Conservation (phyloP, 2,888 invertebrate genomes). For the Melinopterus prodromus region DNA sequence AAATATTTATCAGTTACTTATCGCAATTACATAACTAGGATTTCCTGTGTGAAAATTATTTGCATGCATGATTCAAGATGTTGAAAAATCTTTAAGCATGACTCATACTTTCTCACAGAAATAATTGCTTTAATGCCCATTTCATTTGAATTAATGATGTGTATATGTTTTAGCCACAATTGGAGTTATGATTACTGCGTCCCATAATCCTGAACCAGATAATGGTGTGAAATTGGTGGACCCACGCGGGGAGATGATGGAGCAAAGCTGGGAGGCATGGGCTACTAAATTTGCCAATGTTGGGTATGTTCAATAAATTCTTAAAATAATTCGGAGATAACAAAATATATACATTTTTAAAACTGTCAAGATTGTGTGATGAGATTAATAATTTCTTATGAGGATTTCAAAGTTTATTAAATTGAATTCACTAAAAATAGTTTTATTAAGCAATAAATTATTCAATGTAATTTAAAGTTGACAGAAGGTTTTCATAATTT, state of each 20-base stretch:
- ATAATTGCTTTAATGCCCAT: neutral
- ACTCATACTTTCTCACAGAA: neutral
- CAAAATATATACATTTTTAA: neutral
- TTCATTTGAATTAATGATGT: constrained; percentile 9
- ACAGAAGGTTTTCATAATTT: no score
- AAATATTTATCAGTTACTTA: neutral
- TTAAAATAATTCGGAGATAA: neutral
- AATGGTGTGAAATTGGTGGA: constrained; percentile 98
- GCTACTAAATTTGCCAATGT: constrained; percentile 90
- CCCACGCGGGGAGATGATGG: constrained; percentile 96
- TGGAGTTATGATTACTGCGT: constrained; percentile 99
- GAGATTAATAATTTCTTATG: neutral
- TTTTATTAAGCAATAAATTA: no score
- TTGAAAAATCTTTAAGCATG: constrained; percentile 14
- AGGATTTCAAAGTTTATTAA: no score
- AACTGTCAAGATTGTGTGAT: neutral
- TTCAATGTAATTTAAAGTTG: no score
- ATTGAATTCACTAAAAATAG: no score
- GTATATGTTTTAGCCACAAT: constrained; percentile 68
- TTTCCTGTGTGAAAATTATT: neutral
- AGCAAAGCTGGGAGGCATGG: constrained; percentile 87
- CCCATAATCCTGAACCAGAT: constrained; percentile 96
- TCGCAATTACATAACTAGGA: neutral
- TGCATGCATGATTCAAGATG: constrained; percentile 16
- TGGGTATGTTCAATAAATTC: constrained; percentile 61